Evolutionary conservation across 2,113 vertebrate genomes (phyloP).

Genomic region (Atherinomorus stipes): DNA sequence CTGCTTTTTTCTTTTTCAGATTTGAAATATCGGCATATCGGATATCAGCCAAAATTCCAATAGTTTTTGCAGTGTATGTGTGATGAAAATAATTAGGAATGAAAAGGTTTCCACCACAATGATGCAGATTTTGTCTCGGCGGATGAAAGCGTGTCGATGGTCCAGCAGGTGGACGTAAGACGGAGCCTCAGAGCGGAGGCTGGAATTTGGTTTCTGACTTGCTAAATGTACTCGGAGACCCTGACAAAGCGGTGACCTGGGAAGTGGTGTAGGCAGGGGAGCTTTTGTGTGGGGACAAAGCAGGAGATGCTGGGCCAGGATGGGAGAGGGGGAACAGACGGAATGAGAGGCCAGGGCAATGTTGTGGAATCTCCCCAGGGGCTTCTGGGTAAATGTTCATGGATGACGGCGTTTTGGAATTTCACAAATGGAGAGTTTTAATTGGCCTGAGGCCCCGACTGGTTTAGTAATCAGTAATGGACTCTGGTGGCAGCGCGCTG

Average conservation of each 20-base stretch:
- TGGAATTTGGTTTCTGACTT: slow-evolving; percentile 64
- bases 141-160: not conserved
- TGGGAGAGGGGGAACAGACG: slow-evolving; percentile 63
- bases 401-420: slow-evolving; percentile 85
- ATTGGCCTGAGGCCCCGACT: slow-evolving; percentile 80
- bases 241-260: slow-evolving; percentile 84
- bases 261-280: slow-evolving; percentile 83
- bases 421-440: slow-evolving; percentile 83
- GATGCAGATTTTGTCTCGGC: not conserved
- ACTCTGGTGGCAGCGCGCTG: slow-evolving; percentile 57
- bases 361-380: slow-evolving; percentile 83
- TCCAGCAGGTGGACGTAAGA: slow-evolving; percentile 31
- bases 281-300: slow-evolving; percentile 85
- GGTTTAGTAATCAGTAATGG: slow-evolving; percentile 78
- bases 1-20: too few species aligned
- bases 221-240: slow-evolving; percentile 65
- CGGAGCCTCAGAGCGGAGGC: slow-evolving; percentile 9
- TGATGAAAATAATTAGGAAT: not conserved
- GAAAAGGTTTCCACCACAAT: slow-evolving; percentile 10
- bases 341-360: slow-evolving; percentile 76
- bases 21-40: too few species aligned
- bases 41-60: too few species aligned
- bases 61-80: too few species aligned
- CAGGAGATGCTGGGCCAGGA: slow-evolving; percentile 70
- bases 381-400: slow-evolving; percentile 84